Percentiles rank a stretch among this genome's conserved stretches.
Conservation (phyloP, 1,140 invertebrate species). For the Vanessa atalanta region DNA sequence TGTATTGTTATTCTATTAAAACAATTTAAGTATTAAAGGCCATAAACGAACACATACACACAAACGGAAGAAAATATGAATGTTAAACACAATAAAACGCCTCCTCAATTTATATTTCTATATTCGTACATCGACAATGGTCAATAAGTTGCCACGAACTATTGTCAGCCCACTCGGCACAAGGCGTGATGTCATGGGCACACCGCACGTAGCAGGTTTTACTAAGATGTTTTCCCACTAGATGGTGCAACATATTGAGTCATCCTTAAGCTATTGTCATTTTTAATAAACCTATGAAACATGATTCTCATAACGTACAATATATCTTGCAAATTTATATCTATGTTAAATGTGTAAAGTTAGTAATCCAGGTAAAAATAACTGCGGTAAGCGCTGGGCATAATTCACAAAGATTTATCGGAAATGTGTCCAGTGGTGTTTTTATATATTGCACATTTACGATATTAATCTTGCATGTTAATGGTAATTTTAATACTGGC, state of each 20-base stretch:
- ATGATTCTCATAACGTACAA: no score
- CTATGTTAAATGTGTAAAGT: no score
- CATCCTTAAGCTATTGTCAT: neutral
- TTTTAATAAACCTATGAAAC: neutral
- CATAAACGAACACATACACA: neutral
- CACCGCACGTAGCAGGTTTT: slow-evolving; percentile 5
- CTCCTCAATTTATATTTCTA: slow-evolving; percentile 10
- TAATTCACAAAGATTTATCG: no score
- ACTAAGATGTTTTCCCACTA: neutral
- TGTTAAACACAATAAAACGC: neutral
- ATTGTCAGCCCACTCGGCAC: slow-evolving; percentile 9
- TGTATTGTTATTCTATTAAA: no score
- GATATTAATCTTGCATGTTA: no score
- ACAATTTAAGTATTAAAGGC: neutral
- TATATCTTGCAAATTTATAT: no score
- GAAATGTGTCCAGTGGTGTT: no score
- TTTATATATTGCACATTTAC: no score
- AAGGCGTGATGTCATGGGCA: slow-evolving; percentile 5
- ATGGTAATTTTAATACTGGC: no score
- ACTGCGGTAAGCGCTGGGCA: no score
- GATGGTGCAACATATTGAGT: slow-evolving; percentile 5
- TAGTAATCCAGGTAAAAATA: no score
- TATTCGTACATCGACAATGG: slow-evolving; percentile 12
- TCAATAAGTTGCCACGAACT: slow-evolving; percentile 8
- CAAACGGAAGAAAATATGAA: neutral